Percentiles rank a stretch among this genome's conserved stretches.
These are phyloP conservation scores for Chironomus tepperi DNA, from an alignment of 1,140 invertebrate species.

Conservation along the genomic window DNA sequence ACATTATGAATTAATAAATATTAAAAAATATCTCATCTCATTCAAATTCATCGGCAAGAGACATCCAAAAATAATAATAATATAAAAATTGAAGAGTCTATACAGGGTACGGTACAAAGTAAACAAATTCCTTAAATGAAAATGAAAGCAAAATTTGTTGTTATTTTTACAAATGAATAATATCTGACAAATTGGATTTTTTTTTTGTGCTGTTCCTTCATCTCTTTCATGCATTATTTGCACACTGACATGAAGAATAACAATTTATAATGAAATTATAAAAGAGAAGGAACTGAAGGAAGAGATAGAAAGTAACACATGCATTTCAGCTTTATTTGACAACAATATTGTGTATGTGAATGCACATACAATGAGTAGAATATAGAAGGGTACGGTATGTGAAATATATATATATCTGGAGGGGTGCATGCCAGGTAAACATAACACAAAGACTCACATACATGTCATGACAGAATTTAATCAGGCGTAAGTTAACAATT, in stretches of 20 bases:
- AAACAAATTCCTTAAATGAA: background rate
- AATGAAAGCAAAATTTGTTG: conserved; percentile 5
- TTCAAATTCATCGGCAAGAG: background rate
- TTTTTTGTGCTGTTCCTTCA: background rate
- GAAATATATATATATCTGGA: too few species aligned
- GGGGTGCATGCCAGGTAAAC: background rate
- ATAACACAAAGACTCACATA: too few species aligned
- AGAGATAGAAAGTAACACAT: background rate
- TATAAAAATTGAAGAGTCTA: background rate
- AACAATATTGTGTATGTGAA: background rate
- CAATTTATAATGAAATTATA: background rate
- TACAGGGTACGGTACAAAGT: background rate
- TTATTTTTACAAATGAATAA: conserved; percentile 18
- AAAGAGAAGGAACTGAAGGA: background rate
- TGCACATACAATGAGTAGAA: too few species aligned
- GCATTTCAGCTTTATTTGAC: background rate
- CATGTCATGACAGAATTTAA: conserved; percentile 12
- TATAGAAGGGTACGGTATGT: too few species aligned
- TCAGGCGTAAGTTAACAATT: conserved; percentile 19
- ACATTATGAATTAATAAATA: background rate
- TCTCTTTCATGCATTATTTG: background rate
- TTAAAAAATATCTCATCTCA: background rate
- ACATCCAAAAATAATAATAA: background rate
- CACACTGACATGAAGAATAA: background rate
- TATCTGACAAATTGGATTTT: conserved; percentile 23